These are phyloP conservation scores for Heloderma charlesbogerti DNA, from an alignment of 2,113 vertebrate genomes.

Conservation along the genomic window DNA sequence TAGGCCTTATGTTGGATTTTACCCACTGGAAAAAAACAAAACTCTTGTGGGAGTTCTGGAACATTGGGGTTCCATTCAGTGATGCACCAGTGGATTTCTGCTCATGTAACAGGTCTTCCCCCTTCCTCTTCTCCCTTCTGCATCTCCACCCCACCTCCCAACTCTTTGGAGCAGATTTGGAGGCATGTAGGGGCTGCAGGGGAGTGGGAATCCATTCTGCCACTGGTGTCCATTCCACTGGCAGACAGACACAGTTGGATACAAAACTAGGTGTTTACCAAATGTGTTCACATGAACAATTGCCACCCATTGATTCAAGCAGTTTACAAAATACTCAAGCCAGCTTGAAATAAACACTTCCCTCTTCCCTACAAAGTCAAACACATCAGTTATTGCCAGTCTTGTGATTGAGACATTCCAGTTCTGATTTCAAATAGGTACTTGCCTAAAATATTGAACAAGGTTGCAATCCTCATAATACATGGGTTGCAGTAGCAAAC, in stretches of 20 bases:
- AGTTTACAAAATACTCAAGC: not conserved
- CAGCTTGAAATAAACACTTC: not conserved
- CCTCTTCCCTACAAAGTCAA: not conserved
- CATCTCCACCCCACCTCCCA: not conserved
- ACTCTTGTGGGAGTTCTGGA: not conserved
- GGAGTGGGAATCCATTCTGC: not conserved
- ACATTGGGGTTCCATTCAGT: too few species aligned
- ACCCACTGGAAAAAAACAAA: too few species aligned
- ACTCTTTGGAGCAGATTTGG: not conserved
- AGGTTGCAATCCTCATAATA: constrained; percentile 34
- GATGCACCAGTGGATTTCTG: too few species aligned
- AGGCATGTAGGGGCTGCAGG: not conserved
- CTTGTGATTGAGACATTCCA: not conserved
- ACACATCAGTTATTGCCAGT: not conserved
- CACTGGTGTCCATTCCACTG: too few species aligned
- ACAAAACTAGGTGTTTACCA: not conserved
- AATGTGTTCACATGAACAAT: not conserved
- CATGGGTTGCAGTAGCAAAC: not conserved
- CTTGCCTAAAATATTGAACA: not conserved
- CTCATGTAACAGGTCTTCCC: too few species aligned
- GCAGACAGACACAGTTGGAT: not conserved
- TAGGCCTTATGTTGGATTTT: too few species aligned
- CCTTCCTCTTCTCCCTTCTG: too few species aligned
- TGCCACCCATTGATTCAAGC: not conserved
- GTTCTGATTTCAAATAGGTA: not conserved